Evolutionary conservation across 2,797 vertebrate species (phyloP).

Genomic region (Forpus xanthops): DNA sequence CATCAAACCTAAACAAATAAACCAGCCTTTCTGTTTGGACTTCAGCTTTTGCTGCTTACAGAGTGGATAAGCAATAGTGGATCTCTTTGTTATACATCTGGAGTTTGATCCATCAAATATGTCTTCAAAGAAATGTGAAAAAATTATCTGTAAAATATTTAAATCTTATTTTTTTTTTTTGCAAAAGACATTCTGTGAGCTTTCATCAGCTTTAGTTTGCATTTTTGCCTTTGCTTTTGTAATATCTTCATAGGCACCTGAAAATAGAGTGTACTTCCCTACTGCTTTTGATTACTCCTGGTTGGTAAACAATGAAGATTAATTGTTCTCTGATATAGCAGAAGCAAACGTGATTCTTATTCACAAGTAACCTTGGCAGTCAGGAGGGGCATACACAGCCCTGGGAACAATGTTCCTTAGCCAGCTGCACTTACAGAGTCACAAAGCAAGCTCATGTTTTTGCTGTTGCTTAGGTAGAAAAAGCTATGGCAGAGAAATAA

Average conservation of each 20-base stretch:
- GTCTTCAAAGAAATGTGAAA: background rate
- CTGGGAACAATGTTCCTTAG: background rate
- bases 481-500: background rate
- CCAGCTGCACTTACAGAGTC: background rate
- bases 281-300: conserved; percentile 22
- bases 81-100: background rate
- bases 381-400: background rate
- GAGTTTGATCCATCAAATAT: background rate
- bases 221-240: background rate
- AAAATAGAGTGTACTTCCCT: conserved; percentile 12
- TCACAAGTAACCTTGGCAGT: conserved; percentile 34
- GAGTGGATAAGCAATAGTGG: background rate
- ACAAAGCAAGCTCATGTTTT: background rate
- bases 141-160: background rate
- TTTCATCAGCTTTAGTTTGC: background rate
- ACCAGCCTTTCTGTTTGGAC: background rate
- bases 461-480: background rate
- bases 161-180: background rate
- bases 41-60: background rate
- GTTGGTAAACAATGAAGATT: conserved; percentile 52
- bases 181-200: background rate
- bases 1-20: conserved; percentile 15
- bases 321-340: conserved; percentile 51
- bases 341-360: conserved; percentile 34
- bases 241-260: background rate